Base-by-base conservation (phyloP, 2,113 vertebrate species). In the Herpailurus yagouaroundi region DNA sequence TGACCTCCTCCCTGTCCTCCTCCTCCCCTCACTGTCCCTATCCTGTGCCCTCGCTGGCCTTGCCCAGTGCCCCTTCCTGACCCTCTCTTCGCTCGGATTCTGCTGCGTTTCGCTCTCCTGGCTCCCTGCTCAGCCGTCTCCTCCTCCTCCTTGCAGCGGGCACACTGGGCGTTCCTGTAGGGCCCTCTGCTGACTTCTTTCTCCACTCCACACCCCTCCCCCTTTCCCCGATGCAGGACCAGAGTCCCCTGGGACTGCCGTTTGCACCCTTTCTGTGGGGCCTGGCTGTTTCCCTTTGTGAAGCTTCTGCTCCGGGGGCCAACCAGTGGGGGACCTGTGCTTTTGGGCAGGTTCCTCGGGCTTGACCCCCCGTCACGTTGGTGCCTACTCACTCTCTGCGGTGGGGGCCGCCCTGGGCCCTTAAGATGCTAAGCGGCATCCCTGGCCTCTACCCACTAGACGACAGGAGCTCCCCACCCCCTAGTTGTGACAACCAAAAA, bases 281-380 rank as follows among this genome's bases (percentile, higher is more conserved):
- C 16, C 68, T 33, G 3, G 48, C 0, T 2, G 0, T 13, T 16
- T 41, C 64, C 50, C 50, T 27, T 52, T 48, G 23, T 31, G 25
- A 41, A 16, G 18, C 27, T 52, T 63, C 57, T 36, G 19, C n/a
- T 3, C 19, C 2, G 14, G 2, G 66, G 25, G 50, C 4, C 50
- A 86, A 3, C 3, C 2, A 11, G 12, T 5, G 29, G 41, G 87
- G 60, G 33, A 1, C 27, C 33, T 71, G 10, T 1, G 33, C 6
- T 7, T n/a, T 4, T 0, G 31, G 5, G 15, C 5, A 7, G 31
- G 19, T 25, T 71, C 23, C 71, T 64, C 41, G 3, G 2, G 36
- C 50, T 33, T 5, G 1, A 14, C 27, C 2, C 25, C 0, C 0
- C 1, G 12, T 19, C 73, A 12, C 33, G 0, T 13, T 15, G 5